phyloP scores from a whole-genome alignment of 2,888 invertebrate species.

The Apotomis turbidana region DNA sequence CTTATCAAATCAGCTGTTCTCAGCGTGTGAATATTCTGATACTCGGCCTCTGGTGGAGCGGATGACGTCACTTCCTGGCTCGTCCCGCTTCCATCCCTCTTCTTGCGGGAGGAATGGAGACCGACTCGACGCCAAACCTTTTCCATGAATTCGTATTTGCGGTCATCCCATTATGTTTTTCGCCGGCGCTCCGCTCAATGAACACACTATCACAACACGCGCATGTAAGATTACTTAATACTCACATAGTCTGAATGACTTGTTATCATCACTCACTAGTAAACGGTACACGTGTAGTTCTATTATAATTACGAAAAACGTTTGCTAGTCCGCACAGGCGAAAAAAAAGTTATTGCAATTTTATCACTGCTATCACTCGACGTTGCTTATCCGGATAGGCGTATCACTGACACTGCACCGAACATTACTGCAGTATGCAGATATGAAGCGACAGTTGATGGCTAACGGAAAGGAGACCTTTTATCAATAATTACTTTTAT shows the following conservation, averaged over 20 bases:
- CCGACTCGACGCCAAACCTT: constrained; percentile 84
- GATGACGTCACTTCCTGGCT: constrained; percentile 73
- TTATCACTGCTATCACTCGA: constrained; percentile 31
- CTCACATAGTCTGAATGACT: constrained; percentile 28
- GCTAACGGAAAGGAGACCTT: constrained; percentile 57
- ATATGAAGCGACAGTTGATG: constrained; percentile 40
- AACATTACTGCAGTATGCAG: constrained; percentile 39
- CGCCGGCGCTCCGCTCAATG: constrained; percentile 38
- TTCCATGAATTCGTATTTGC: constrained; percentile 80
- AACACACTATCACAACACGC: constrained; percentile 37
- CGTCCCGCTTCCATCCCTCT: constrained; percentile 82
- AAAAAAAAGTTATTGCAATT: constrained; percentile 20
- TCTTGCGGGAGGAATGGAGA: constrained; percentile 84
- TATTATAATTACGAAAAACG: neutral
- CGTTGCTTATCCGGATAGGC: constrained; percentile 32
- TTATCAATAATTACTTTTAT: constrained; percentile 67
- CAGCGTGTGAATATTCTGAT: constrained; percentile 79
- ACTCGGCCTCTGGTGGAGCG: constrained; percentile 75
- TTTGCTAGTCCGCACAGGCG: constrained; percentile 12
- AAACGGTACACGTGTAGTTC: neutral
- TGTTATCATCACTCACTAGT: constrained; percentile 19
- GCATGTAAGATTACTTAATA: constrained; percentile 21
- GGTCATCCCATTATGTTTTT: constrained; percentile 80
- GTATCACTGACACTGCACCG: constrained; percentile 39
- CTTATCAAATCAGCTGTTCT: constrained; percentile 81